Conservation (phyloP, 2,888 invertebrate genomes). For the Drosophila atroscutellata region DNA sequence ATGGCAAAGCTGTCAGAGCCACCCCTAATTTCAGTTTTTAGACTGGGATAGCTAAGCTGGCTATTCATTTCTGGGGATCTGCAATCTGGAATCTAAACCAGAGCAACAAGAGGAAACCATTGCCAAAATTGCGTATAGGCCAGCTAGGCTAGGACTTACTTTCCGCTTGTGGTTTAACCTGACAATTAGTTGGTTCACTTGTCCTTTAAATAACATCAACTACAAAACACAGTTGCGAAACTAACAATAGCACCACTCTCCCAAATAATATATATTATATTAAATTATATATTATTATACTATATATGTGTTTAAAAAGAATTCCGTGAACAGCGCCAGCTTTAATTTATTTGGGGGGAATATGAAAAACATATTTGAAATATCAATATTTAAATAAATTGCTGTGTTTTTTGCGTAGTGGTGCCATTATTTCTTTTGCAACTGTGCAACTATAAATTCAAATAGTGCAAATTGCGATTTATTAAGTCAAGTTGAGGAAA, state of each 20-base stretch:
- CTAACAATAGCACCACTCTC: not conserved
- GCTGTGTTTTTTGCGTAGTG: not conserved
- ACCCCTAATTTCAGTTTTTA: slow-evolving; percentile 74
- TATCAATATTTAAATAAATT: not conserved
- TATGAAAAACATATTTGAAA: not conserved
- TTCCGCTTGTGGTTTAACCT: slow-evolving; percentile 42
- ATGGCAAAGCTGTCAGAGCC: slow-evolving; percentile 20
- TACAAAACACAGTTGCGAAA: not conserved
- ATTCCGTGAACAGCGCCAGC: too few relatives aligned
- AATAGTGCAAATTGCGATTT: not conserved
- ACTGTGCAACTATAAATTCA: not conserved
- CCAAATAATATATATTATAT: not conserved
- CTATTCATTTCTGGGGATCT: slow-evolving; percentile 78
- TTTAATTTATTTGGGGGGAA: too few relatives aligned
- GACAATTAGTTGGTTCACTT: slow-evolving; percentile 78
- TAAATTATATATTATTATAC: too few relatives aligned
- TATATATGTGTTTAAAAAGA: too few relatives aligned
- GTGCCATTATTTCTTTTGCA: not conserved
- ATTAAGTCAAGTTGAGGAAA: slow-evolving; percentile 15
- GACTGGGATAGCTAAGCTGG: slow-evolving; percentile 64
- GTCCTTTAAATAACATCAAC: slow-evolving; percentile 25
- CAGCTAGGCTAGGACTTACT: slow-evolving; percentile 15
- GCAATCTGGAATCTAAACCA: slow-evolving; percentile 73
- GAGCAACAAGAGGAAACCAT: slow-evolving; percentile 65
- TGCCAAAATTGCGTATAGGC: slow-evolving; percentile 53